Evolutionary conservation across 2,888 invertebrate species (phyloP), one percentile per base, ranked within the genome.

Genomic region (Brachynemurus nebulosus): DNA sequence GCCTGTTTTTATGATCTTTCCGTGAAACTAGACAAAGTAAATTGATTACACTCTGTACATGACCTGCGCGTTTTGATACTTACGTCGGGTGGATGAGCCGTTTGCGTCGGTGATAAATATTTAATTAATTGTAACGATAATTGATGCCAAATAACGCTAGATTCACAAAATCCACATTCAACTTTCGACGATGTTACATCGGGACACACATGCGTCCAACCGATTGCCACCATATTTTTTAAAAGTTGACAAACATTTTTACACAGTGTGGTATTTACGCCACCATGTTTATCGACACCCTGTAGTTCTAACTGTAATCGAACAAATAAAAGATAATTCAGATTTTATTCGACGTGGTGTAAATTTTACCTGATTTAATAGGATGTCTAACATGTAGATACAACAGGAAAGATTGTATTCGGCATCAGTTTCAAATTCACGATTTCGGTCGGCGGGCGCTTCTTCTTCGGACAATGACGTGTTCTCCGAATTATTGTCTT

Each of bases 71-170:
- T n/a, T n/a, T n/a, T n/a, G 40, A 45, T 16, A 65, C 72, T 71
- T 68, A 86, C 84, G 66, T 85, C 84, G 23, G 84, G 79, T 46
- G 82, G 81, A 53, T 79, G 73, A 27, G 79, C 76, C 12, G 81
- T 80, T 59, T 76, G 72, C 52, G 78, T 72, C 2, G 86, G 86
- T 42, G 80, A 81, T 58, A 90, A 74, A 53, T 85, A 86, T 49
- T 82, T 78, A 20, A 91, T 76, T 25, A 91, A 66, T 54, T 82
- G 77, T 42, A 88, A 74, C 9, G 86, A 82, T 25, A 95, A 66
- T 63, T 93, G 95, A 65, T 95, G 92, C 86, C 95, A 95, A 67
- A 93, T 83, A 23, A 92, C 86, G 20, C 86, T 81, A 45, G 91
- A 85, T 61, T 93, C 92, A 65, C 96, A 97, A 61, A 86, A 89